Evolutionary conservation across 2,888 invertebrate species (phyloP), one percentile per base, ranked within the genome.

Genomic region (Spodoptera exigua): DNA sequence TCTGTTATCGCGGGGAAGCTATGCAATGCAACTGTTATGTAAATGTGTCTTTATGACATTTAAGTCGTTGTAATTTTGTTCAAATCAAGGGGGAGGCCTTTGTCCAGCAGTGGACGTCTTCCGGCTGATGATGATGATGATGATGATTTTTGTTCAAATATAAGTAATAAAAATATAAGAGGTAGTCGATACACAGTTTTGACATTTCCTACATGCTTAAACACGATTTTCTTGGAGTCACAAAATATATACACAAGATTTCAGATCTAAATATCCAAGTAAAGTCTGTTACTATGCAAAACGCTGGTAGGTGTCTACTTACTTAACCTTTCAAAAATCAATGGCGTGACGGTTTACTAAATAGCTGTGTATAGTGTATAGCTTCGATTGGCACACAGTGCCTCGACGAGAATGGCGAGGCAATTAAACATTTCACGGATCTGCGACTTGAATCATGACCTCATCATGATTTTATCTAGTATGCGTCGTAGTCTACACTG

Each of bases 361-460:
- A 53, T 51, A 68, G 56, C 47, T 53, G 34, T 44, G 14, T 46
- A 64, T 46, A 57, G n/a, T 65, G 36, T 53, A 18, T 61, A 68
- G 47, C 36, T 52, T 45, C 44, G 56, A 52, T 56, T 52, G 43
- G 69, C 47, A 61, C 69, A 68, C 47, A 40, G 48, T 40, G 68
- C 69, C 40, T 57, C 39, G 39, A 1, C 58, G 49, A 66, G 60
- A 63, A 62, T 61, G 47, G 61, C 57, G 46, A 47, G 21, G 62
- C 57, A 61, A 74, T 74, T 74, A 74, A 67, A 70, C 45, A 74
- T 74, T 74, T 63, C 70, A 74, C 67, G 70, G 71, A 73, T 52
- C 58, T 61, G 34, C 44, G 51, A 46, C 54, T 62, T 54, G 55
- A 47, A 64, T 53, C 49, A 70, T 70, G 63, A 64, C 64, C 52